Evolutionary conservation across 2,113 vertebrate species (phyloP).

Genomic region (Pionites leucogaster): DNA sequence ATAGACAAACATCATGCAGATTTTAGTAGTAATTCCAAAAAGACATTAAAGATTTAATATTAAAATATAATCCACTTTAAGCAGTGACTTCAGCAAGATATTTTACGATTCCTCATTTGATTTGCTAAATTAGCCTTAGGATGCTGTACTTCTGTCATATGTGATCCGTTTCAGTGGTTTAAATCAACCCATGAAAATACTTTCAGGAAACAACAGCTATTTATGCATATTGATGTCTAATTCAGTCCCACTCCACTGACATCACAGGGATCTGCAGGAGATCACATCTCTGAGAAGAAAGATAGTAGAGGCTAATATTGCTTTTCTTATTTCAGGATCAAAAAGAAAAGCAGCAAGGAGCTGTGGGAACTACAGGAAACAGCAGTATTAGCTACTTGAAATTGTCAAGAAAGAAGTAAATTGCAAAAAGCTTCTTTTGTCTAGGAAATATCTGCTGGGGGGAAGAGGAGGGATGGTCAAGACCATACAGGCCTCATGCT

Average conservation of each 20-base stretch:
- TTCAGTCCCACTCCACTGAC: neutral
- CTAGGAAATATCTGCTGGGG: neutral
- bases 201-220: constrained; percentile 29
- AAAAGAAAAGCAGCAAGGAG: constrained; percentile 29
- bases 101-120: neutral
- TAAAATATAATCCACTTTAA: neutral
- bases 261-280: constrained; percentile 16
- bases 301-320: neutral
- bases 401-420: constrained; percentile 22
- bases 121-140: neutral
- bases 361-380: constrained; percentile 31
- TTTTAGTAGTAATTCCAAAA: neutral
- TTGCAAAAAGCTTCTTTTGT: constrained; percentile 27
- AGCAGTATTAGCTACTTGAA: constrained; percentile 16
- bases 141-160: neutral
- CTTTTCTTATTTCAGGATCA: constrained; percentile 25
- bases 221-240: neutral
- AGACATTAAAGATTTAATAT: neutral
- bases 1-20: neutral
- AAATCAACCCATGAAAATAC: neutral
- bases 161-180: neutral
- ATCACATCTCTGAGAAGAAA: neutral
- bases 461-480: neutral
- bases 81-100: neutral
- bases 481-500: neutral